phyloP scores from a whole-genome alignment of 2,797 vertebrate species.

The Lithobates pipiens region DNA sequence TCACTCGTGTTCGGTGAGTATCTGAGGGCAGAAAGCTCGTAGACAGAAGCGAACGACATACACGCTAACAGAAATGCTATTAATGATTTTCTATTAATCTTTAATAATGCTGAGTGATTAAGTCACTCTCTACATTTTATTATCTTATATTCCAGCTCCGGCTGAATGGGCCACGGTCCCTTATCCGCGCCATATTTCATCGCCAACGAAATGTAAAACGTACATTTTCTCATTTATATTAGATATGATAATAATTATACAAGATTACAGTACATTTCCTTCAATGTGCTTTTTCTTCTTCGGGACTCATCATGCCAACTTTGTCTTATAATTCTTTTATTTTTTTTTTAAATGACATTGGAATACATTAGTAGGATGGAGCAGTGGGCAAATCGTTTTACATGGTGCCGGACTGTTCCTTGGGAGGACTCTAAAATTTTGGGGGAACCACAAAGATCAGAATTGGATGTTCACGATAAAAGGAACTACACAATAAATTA shows the following conservation, averaged over 20 bases:
- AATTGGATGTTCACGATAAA: too few species aligned
- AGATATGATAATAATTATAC: conserved; percentile 66
- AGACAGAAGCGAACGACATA: conserved; percentile 79
- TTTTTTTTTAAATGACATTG: conserved; percentile 23
- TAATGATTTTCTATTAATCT: conserved; percentile 83
- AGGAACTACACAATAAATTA: too few species aligned
- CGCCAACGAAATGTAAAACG: conserved; percentile 74
- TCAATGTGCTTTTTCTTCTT: conserved; percentile 63
- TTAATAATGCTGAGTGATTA: conserved; percentile 82
- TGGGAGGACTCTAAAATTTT: too few species aligned
- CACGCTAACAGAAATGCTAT: conserved; percentile 79
- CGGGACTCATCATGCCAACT: conserved; percentile 31
- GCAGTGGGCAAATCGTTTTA: conserved; percentile 1
- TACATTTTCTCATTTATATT: conserved; percentile 71
- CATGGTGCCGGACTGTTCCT: too few species aligned
- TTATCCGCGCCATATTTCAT: conserved; percentile 77
- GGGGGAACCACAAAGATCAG: too few species aligned
- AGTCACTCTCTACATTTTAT: conserved; percentile 81
- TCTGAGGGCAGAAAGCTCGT: conserved; percentile 75
- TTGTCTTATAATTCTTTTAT: conserved; percentile 38
- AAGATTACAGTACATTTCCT: conserved; percentile 69
- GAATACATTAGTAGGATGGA: conserved; percentile 21
- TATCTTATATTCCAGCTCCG: conserved; percentile 81
- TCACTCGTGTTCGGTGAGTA: conserved; percentile 50
- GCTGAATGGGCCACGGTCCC: conserved; percentile 75